Evolutionary conservation across 2,113 vertebrate genomes (phyloP), one percentile per base, ranked within the genome.

Genomic region (Columba janthina): DNA sequence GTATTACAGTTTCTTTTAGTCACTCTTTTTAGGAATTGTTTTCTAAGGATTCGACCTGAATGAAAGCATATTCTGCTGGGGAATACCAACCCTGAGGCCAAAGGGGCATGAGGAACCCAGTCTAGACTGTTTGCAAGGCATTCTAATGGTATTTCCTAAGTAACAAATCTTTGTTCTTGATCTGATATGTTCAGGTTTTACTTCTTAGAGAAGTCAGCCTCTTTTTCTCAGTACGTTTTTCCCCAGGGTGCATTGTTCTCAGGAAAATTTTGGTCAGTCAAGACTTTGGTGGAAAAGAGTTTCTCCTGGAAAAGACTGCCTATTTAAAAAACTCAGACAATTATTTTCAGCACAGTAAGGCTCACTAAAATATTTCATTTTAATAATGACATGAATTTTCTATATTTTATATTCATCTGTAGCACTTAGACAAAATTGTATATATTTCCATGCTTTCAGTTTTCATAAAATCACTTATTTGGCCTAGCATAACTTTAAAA

Each of bases 391-490:
- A 46, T 65, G 9, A 72, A 66, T 77, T 93, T 94, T 88, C 89
- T 92, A 15, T 80, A 72, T 94, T 96, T 75, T 56, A 24, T 78
- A 87, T 62, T 88, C 0, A 28, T 72, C 42, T 69, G 31, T 76
- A 78, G 24, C 61, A 64, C 24, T 91, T 65, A 74, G 75, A 84
- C 13, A 87, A 87, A 91, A 94, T 13, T 24, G 34, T 48, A 84
- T 11, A 24, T 88, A 93, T 88, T 94, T 97, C 77, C 76, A 78
- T 69, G 36, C 58, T 85, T 95, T 85, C 76, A 42, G 38, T 88
- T 92, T 94, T 96, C 69, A 92, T 91, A 72, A 93, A 95, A 94
- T 96, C 86, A 86, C 32, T 84, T 94, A 38, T 64, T 96, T 96
- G 88, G 80, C 69, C 61, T 83, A 94, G 9, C 51, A 72, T 66